Conservation (phyloP, 2,888 invertebrate species). For the Meandrusa payeni region DNA sequence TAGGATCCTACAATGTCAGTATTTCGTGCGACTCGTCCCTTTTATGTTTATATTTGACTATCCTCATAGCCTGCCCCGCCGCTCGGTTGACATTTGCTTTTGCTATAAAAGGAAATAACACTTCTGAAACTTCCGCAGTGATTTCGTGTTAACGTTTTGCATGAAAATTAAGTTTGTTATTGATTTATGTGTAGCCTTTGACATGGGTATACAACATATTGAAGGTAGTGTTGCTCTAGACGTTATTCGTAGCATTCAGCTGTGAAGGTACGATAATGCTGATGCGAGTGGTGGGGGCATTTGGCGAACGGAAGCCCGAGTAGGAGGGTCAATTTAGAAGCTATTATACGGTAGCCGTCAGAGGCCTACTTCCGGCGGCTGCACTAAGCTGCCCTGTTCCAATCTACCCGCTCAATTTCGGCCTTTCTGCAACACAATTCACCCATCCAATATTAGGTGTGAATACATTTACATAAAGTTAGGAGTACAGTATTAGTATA, state of each 20-base stretch:
- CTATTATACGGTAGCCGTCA: constrained; percentile 76
- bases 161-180: constrained; percentile 58
- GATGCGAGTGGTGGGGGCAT: constrained; percentile 37
- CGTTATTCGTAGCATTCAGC: too few relatives aligned
- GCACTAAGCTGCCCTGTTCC: constrained; percentile 75
- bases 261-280: constrained; percentile 43
- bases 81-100: constrained; percentile 64
- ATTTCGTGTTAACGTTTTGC: constrained; percentile 56
- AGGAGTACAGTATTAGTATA: background rate
- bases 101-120: constrained; percentile 71
- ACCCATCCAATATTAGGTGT: constrained; percentile 45
- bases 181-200: constrained; percentile 18
- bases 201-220: too few relatives aligned
- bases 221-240: too few relatives aligned
- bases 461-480: constrained; percentile 43
- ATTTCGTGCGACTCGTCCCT: constrained; percentile 76
- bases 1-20: constrained; percentile 77
- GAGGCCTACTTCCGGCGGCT: constrained; percentile 77
- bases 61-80: constrained; percentile 56
- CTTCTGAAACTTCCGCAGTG: constrained; percentile 58
- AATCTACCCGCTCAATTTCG: constrained; percentile 72
- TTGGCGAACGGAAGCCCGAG: constrained; percentile 47
- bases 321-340: constrained; percentile 74
- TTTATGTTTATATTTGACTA: constrained; percentile 71
- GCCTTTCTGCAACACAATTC: constrained; percentile 64